Evolutionary conservation across 2,113 vertebrate species (phyloP).

Genomic region (Lophochroa leadbeateri): DNA sequence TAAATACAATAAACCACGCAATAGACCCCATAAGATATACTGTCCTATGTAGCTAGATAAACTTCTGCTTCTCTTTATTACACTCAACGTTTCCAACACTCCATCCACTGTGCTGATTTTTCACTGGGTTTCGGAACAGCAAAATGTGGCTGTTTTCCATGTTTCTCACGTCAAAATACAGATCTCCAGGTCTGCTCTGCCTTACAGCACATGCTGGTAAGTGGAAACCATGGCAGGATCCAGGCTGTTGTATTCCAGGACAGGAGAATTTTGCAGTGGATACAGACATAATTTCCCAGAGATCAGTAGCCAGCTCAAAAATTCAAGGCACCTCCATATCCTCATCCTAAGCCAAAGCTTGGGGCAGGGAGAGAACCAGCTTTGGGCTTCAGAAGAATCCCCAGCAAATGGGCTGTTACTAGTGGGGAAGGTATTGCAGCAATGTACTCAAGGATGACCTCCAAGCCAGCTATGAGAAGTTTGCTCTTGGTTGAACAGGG

Average conservation of each 20-base stretch:
- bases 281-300: neutral
- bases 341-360: neutral
- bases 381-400: neutral
- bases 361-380: neutral
- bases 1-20: neutral
- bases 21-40: neutral
- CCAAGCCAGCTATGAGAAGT: neutral
- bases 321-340: neutral
- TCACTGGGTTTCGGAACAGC: neutral
- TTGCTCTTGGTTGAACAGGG: neutral
- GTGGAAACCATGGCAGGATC: neutral
- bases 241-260: neutral
- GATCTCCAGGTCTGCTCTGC: neutral
- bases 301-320: neutral
- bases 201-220: neutral
- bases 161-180: neutral
- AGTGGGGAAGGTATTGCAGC: too few species aligned
- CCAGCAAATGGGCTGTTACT: neutral
- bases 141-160: neutral
- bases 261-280: neutral
- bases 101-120: neutral
- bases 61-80: neutral
- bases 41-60: neutral
- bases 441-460: neutral
- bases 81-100: neutral